phyloP scores from a whole-genome alignment of 2,888 invertebrate genomes.

The Lypha dubia region DNA sequence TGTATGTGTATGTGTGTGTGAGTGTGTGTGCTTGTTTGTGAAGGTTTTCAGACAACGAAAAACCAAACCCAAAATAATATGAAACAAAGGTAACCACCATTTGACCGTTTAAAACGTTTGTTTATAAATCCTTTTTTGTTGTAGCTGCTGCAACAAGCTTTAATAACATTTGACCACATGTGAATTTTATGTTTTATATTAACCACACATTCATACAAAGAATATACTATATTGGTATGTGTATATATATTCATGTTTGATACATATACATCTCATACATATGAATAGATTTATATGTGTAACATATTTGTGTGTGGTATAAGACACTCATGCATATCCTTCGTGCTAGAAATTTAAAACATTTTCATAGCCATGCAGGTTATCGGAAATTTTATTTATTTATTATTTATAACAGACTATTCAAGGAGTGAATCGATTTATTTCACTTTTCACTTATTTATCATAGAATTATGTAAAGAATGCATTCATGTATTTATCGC shows the following conservation, averaged over 20 bases:
- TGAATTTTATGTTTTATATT: slow-evolving; percentile 66
- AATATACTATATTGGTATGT: background rate
- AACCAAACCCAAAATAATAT: slow-evolving; percentile 53
- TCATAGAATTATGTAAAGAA: too few species aligned
- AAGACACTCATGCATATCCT: background rate
- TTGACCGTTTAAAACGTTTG: slow-evolving; percentile 68
- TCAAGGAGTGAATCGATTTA: slow-evolving; percentile 1
- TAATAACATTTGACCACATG: slow-evolving; percentile 71
- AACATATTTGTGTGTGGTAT: background rate
- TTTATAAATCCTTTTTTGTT: slow-evolving; percentile 66
- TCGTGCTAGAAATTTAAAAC: slow-evolving; percentile 25
- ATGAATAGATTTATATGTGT: background rate
- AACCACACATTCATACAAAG: slow-evolving; percentile 62
- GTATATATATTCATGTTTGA: too few species aligned
- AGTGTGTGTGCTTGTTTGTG: background rate
- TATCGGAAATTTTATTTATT: background rate
- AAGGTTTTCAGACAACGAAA: slow-evolving; percentile 29
- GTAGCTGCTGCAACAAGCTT: too few species aligned
- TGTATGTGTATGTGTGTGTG: background rate
- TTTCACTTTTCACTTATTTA: too few species aligned
- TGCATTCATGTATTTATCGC: too few species aligned
- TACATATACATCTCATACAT: slow-evolving; percentile 15
- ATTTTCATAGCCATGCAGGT: slow-evolving; percentile 4
- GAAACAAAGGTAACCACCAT: slow-evolving; percentile 67
- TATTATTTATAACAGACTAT: slow-evolving; percentile 10